phyloP scores from a whole-genome alignment of 2,113 vertebrate genomes.

The Platycercus adscitus region DNA sequence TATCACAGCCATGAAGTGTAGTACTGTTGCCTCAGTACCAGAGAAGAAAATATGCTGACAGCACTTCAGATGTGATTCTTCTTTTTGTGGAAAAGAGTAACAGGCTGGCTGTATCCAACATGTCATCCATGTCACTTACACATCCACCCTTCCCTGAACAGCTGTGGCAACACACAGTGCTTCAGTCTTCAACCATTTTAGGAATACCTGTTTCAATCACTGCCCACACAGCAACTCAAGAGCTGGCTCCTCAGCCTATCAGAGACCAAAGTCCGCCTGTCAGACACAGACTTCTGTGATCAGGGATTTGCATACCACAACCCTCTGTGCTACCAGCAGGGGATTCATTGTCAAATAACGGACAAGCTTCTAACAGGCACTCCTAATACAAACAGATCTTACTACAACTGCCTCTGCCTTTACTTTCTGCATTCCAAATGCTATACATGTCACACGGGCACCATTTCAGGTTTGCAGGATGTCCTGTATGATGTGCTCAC shows the following conservation, averaged over 20 bases:
- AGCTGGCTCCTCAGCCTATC: neutral
- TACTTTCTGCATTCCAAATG: neutral
- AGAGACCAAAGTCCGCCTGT: neutral
- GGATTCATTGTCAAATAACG: neutral
- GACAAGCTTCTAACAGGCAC: neutral
- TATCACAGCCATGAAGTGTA: neutral
- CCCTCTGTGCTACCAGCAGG: neutral
- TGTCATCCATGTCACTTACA: neutral
- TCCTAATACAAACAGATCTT: neutral
- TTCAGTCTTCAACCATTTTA: neutral
- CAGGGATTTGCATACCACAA: neutral
- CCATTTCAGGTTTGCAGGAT: neutral
- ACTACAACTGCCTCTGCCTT: neutral
- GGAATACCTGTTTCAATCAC: neutral
- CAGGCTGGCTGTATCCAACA: neutral
- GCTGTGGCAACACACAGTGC: rapidly evolving
- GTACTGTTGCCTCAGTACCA: neutral
- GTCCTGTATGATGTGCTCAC: neutral
- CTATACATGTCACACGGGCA: rapidly evolving
- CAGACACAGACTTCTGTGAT: no score
- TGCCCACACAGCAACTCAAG: neutral
- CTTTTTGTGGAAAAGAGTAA: neutral
- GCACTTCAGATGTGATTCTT: neutral
- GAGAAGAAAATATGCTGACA: neutral
- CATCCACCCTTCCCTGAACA: neutral